Base-by-base conservation (phyloP, 2,113 vertebrate species). In the Guaruba guarouba region DNA sequence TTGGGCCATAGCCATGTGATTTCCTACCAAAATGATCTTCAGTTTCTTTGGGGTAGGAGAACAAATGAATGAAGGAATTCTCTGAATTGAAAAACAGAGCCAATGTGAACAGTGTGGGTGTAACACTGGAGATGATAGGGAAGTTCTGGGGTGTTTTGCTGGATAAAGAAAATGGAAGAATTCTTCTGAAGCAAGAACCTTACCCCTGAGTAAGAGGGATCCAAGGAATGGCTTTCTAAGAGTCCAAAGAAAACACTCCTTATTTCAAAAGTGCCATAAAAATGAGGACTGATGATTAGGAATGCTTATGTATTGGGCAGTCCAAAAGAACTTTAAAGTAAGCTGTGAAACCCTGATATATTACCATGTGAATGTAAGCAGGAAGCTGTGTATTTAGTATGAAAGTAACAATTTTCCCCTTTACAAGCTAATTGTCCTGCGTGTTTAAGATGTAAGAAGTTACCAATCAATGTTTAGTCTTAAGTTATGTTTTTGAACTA, bases 271-370 rank as follows among this genome's bases (percentile, higher is more conserved):
- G 31, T 75, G 54, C 73, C 15, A 8, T 57, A 92, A n/a, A 25
- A 86, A 49, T 62, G 49, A 67, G 46, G 88, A 48, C 46, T 88
- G 71, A 71, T 94, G 76, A 78, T 94, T 49, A 83, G 62, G 67
- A 86, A 77, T 54, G 37, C 61, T 78, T 89, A 59, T 1, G 5
- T 62, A 86, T 93, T n/a, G 51, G 79, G 23, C 67, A 90, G 64
- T 81, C 68, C 82, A 75, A 93, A 88, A 84, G 41, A 88, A 73
- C 66, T 86, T 90, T 86, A 48, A 63, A 61, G 35, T 86, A 88
- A 88, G 73, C 80, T 89, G 62, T 91, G 86, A 73, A 74, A 86
- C 82, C 62, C 46, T 43, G 82, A 6, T 61, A 23, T 0, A 8
- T 67, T 93, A 43, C 62, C 11, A 8, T n/a, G 57, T 59, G 78